Evolutionary conservation across 2,113 vertebrate species (phyloP).

Genomic region (Epinephelus fuscoguttatus): DNA sequence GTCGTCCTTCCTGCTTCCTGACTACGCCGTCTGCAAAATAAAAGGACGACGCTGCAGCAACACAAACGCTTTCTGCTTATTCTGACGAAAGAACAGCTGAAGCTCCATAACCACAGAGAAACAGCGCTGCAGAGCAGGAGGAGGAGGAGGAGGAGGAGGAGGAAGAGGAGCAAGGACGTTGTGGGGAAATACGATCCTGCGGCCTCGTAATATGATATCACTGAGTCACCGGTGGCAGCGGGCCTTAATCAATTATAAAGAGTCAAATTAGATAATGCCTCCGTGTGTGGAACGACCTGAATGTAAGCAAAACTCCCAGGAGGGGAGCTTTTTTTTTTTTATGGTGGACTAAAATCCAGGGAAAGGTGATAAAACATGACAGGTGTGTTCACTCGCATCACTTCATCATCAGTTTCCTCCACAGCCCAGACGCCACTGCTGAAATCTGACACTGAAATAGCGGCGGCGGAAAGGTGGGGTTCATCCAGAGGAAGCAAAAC

Average conservation of each 20-base stretch:
- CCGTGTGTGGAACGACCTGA: conserved; percentile 23
- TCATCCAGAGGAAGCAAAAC: not conserved
- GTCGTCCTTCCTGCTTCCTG: conserved; percentile 7
- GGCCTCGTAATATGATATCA: conserved; percentile 14
- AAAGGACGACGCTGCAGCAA: conserved; percentile 46
- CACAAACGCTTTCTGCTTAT: conserved; percentile 32
- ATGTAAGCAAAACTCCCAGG: not conserved
- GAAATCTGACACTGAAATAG: conserved; percentile 6
- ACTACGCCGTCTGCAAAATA: conserved; percentile 43
- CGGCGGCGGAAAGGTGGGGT: not conserved
- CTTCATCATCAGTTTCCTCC: not conserved
- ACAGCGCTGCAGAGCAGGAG: conserved; percentile 15
- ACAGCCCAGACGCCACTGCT: not conserved
- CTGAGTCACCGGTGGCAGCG: conserved; percentile 26
- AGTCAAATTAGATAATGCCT: conserved; percentile 64
- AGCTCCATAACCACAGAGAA: conserved; percentile 26
- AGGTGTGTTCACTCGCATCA: not conserved
- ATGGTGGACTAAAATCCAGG: not conserved
- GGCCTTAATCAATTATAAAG: conserved; percentile 71
- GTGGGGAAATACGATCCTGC: conserved; percentile 43
- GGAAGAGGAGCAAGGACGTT: conserved; percentile 23
- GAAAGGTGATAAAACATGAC: conserved; percentile 11
- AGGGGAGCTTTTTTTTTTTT: not conserved
- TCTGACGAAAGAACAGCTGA: conserved; percentile 44
- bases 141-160: not conserved